A percentile compares a stretch with the other conserved stretches of the same genome.
Evolutionary conservation across 2,113 vertebrate genomes (phyloP).

Genomic region (Mastomys coucha): DNA sequence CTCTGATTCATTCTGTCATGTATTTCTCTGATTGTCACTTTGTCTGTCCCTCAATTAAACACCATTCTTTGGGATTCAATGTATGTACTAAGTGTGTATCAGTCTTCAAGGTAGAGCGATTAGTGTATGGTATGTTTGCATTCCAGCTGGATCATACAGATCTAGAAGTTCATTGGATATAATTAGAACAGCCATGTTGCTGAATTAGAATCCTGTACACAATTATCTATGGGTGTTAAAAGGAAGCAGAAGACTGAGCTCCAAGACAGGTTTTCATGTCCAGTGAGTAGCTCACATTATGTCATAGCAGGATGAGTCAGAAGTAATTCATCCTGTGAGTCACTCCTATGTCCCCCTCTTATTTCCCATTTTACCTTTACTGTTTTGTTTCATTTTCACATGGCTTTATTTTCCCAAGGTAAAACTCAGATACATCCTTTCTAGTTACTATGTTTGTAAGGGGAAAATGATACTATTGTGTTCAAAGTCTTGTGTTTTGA

Average conservation of each 20-base stretch:
- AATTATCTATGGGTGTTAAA: background rate
- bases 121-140: too few species aligned
- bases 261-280: background rate
- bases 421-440: background rate
- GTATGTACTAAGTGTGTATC: too few species aligned
- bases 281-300: background rate
- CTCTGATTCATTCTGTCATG: too few species aligned
- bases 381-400: background rate
- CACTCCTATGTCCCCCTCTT: background rate
- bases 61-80: too few species aligned
- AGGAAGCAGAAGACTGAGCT: background rate
- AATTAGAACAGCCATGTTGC: too few species aligned
- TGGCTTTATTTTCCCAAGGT: background rate
- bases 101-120: too few species aligned
- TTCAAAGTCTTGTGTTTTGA: background rate
- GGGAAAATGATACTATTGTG: background rate
- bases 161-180: too few species aligned
- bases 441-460: background rate
- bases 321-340: background rate
- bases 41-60: too few species aligned
- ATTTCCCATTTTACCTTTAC: background rate
- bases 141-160: too few species aligned
- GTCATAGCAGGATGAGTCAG: background rate
- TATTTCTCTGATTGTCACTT: too few species aligned
- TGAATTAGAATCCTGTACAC: too few species aligned